Evolutionary conservation across 2,797 vertebrate genomes (phyloP).

Genomic region (Dipus sagitta): DNA sequence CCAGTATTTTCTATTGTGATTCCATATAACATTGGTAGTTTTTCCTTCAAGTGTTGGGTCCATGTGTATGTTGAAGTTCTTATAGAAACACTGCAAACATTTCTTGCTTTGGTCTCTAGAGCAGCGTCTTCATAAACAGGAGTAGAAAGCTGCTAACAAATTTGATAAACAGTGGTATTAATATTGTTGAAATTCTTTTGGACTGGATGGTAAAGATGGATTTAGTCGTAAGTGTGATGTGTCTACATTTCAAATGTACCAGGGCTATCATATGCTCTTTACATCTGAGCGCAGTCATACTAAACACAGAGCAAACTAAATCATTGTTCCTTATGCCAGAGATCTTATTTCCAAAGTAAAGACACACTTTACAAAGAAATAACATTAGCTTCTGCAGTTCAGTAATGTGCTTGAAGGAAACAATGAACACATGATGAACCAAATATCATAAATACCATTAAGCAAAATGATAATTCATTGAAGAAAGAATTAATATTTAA

Average conservation of each 20-base stretch:
- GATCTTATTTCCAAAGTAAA: slow-evolving; percentile 52
- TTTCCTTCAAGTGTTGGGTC: not conserved
- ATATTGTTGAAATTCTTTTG: slow-evolving; percentile 20
- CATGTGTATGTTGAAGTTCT: slow-evolving; percentile 2
- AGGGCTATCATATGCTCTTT: not conserved
- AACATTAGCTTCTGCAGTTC: slow-evolving; percentile 14
- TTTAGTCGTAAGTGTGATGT: not conserved
- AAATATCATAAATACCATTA: slow-evolving; percentile 22
- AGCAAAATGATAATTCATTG: slow-evolving; percentile 12
- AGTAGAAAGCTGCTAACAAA: not conserved
- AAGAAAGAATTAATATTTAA: slow-evolving; percentile 55
- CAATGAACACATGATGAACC: not conserved
- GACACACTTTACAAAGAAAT: slow-evolving; percentile 1
- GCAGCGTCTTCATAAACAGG: slow-evolving; percentile 4
- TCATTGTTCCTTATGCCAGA: not conserved
- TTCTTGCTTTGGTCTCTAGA: not conserved
- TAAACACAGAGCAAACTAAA: not conserved
- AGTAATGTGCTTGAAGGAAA: not conserved
- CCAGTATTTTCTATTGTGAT: slow-evolving; percentile 50
- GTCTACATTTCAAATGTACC: not conserved
- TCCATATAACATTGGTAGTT: not conserved
- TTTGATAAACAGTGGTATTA: not conserved
- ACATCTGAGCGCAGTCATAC: not conserved
- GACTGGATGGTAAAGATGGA: not conserved
- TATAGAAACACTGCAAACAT: slow-evolving; percentile 27